These are phyloP conservation scores for Danaus melanippus DNA, from an alignment of 1,140 invertebrate genomes.

Conservation along the genomic window DNA sequence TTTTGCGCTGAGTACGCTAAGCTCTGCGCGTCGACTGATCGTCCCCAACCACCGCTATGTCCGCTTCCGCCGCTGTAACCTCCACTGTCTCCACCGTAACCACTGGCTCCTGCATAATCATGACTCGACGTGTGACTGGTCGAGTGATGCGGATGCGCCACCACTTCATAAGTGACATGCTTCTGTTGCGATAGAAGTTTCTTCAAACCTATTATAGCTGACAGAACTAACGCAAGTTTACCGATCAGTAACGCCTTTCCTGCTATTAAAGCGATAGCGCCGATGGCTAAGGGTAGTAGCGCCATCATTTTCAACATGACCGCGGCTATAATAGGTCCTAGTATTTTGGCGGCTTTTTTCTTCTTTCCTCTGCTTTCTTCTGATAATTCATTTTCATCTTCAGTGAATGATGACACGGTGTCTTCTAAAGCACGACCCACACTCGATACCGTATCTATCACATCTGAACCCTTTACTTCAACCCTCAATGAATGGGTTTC, in stretches of 20 bases:
- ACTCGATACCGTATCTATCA: slow-evolving; percentile 83
- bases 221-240: slow-evolving; percentile 86
- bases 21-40: slow-evolving; percentile 79
- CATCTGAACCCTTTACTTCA: slow-evolving; percentile 87
- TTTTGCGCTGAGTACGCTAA: slow-evolving; percentile 83
- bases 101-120: slow-evolving; percentile 74
- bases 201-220: slow-evolving; percentile 86
- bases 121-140: slow-evolving; percentile 77
- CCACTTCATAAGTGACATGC: slow-evolving; percentile 88
- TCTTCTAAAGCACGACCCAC: slow-evolving; percentile 84
- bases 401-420: slow-evolving; percentile 76
- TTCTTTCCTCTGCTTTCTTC: slow-evolving; percentile 83
- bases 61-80: slow-evolving; percentile 73
- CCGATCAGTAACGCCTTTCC: slow-evolving; percentile 88
- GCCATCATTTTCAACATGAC: slow-evolving; percentile 85
- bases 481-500: slow-evolving; percentile 85
- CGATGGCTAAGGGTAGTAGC: slow-evolving; percentile 81
- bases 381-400: slow-evolving; percentile 67
- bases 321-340: slow-evolving; percentile 83
- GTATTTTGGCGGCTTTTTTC: slow-evolving; percentile 84
- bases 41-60: slow-evolving; percentile 79
- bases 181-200: slow-evolving; percentile 83
- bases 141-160: slow-evolving; percentile 84
- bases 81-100: slow-evolving; percentile 68
- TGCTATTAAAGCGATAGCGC: slow-evolving; percentile 85